Evolutionary conservation across 1,140 invertebrate genomes (phyloP).

Genomic region (Globodera ellingtonae): DNA sequence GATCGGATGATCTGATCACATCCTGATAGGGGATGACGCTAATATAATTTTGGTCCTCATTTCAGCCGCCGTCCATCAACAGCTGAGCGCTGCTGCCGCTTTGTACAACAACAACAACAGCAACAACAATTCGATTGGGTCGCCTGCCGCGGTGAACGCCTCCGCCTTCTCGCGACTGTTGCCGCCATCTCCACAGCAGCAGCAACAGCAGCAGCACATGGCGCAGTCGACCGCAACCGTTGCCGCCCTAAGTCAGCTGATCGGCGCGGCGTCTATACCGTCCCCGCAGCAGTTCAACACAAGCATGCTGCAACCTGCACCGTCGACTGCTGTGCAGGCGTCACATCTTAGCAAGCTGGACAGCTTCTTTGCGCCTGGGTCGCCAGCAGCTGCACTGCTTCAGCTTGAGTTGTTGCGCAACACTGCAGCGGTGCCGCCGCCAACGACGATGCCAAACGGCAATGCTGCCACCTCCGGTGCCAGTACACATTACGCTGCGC

Average conservation of each 20-base stretch:
- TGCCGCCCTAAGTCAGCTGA: background rate
- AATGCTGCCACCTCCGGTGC: too few relatives aligned
- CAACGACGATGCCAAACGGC: too few relatives aligned
- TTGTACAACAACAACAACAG: background rate
- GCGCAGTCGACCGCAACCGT: background rate
- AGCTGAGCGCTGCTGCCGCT: background rate
- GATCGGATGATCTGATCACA: too few relatives aligned
- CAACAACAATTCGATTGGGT: too few relatives aligned
- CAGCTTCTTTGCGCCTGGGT: background rate
- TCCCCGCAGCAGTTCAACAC: background rate
- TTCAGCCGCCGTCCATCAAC: background rate
- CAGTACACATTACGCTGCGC: too few relatives aligned
- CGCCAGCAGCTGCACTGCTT: background rate
- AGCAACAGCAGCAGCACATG: background rate
- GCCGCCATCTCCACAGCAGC: background rate
- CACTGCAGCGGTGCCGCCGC: background rate
- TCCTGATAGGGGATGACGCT: too few relatives aligned
- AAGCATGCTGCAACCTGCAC: background rate
- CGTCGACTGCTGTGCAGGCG: too few relatives aligned
- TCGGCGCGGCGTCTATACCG: background rate
- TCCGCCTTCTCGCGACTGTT: background rate
- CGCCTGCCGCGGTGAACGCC: too few relatives aligned
- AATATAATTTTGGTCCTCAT: background rate
- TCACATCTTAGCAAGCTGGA: background rate
- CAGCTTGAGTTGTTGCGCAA: background rate